Base-by-base conservation (phyloP, 2,797 vertebrate genomes). In the Mus spretus region DNA sequence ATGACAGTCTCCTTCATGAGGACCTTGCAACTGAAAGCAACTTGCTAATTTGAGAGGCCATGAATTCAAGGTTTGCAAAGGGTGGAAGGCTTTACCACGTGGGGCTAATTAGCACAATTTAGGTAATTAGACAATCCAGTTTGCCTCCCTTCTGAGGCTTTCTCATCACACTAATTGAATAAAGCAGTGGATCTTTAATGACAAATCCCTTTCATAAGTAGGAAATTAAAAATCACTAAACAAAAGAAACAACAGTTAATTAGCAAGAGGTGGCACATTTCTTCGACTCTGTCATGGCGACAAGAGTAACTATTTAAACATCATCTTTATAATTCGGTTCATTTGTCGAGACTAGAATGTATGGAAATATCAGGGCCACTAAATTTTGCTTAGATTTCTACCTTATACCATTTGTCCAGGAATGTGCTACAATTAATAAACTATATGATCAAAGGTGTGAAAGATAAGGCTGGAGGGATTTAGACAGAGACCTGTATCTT, bases 81-180 rank as follows among this genome's bases (percentile, higher is more conserved):
- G 55, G 53, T 63, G 63, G 40, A 28, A 24, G 31, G 44, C 22
- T n/a, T 96, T 47, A n/a, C 14, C 93, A 44, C 1, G 0, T 40
- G 44, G 59, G 57, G 6, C 34, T 94, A 92, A 92, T 97, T 77
- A 87, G 53, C 55, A 65, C 94, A 93, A 95, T 91, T 94, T 65
- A 92, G 15, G 53, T 86, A 95, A 95, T 89, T 82, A 94, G 65
- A 65, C 70, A 81, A 75, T 59, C 80, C 89, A 67, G 70, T 10
- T 91, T 93, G 70, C 55, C 44, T 86, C 14, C 82, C 26, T 67
- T 94, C 75, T 53, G 82, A 90, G 72, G 80, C 57, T 93, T 85
- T 55, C 44, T 19, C 28, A 57, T 70, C 74, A 93, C 17, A 40
- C 40, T 89, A 82, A 97, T 86, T 96, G 88, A 96, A 92, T 55